phyloP scores from a whole-genome alignment of 2,797 vertebrate species.

The Sebastes hopkinsi region DNA sequence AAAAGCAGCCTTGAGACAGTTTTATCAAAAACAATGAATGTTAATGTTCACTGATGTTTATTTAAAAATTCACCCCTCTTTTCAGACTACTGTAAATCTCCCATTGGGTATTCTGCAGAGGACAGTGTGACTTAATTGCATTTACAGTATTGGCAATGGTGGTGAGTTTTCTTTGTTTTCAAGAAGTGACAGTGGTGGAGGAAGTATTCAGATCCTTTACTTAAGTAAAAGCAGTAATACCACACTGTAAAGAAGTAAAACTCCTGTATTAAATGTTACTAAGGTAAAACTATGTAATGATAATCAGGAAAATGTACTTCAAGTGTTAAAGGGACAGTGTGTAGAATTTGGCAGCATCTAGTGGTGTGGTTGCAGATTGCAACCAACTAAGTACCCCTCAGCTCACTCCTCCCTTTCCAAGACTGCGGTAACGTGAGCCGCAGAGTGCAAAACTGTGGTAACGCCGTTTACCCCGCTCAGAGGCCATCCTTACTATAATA shows the following conservation, averaged over 20 bases:
- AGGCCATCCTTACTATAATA: too few relatives aligned
- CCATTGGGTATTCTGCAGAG: neutral
- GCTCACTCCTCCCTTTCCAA: too few relatives aligned
- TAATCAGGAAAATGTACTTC: neutral
- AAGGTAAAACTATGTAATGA: neutral
- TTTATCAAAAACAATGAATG: neutral
- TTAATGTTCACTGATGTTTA: conserved; percentile 25
- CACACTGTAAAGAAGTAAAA: neutral
- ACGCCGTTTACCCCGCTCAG: too few relatives aligned
- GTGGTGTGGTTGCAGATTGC: too few relatives aligned
- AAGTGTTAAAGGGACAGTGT: too few relatives aligned
- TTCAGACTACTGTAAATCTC: conserved; percentile 31
- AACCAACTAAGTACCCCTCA: too few relatives aligned
- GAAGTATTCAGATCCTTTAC: neutral
- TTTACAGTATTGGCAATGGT: neutral
- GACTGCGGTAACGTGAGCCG: rapidly evolving
- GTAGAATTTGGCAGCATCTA: too few relatives aligned
- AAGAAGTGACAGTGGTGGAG: neutral
- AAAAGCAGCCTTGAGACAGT: neutral
- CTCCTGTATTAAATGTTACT: neutral
- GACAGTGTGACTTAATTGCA: conserved; percentile 3
- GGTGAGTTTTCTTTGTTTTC: conserved; percentile 1
- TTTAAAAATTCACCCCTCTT: conserved; percentile 14
- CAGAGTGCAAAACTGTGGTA: too few relatives aligned
- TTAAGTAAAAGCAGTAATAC: neutral